Percentiles rank a stretch among this genome's conserved stretches.
phyloP scores from a whole-genome alignment of 2,113 vertebrate genomes.

The Eulemur rufifrons region DNA sequence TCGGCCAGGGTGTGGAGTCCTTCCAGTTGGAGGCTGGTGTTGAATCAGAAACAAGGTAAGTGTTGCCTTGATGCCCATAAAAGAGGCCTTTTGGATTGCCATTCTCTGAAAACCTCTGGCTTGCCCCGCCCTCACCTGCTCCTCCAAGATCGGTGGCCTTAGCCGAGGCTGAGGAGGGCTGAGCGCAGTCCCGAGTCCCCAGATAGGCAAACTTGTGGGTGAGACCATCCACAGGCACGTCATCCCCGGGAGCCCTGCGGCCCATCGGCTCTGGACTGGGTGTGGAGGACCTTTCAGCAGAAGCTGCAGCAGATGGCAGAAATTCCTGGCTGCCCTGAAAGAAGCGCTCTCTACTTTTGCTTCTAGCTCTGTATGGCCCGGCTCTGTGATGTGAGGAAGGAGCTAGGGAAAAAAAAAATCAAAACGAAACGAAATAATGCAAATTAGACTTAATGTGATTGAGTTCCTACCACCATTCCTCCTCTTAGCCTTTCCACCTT shows the following conservation, averaged over 20 bases:
- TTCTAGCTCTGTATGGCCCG: neutral
- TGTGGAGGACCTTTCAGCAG: neutral
- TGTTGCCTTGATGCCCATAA: rapidly evolving
- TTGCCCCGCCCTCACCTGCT: neutral
- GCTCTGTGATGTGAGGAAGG: neutral
- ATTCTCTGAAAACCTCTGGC: neutral
- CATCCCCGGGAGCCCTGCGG: neutral
- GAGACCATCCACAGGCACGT: neutral
- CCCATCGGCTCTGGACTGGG: rapidly evolving
- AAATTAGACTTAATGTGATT: rapidly evolving
- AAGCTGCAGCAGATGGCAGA: neutral
- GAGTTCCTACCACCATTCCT: neutral
- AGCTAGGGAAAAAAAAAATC: neutral
- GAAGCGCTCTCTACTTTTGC: conserved; percentile 49
- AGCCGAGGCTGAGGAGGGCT: rapidly evolving
- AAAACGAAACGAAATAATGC: neutral
- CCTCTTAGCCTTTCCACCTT: neutral
- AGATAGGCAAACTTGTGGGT: neutral
- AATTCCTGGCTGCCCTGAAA: neutral
- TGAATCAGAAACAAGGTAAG: neutral
- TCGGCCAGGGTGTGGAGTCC: neutral
- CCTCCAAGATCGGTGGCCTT: neutral
- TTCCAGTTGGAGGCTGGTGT: neutral
- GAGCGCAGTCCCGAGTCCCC: neutral
- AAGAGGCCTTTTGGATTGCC: neutral